phyloP scores from a whole-genome alignment of 2,797 vertebrate genomes.

The Myotis planiceps region DNA sequence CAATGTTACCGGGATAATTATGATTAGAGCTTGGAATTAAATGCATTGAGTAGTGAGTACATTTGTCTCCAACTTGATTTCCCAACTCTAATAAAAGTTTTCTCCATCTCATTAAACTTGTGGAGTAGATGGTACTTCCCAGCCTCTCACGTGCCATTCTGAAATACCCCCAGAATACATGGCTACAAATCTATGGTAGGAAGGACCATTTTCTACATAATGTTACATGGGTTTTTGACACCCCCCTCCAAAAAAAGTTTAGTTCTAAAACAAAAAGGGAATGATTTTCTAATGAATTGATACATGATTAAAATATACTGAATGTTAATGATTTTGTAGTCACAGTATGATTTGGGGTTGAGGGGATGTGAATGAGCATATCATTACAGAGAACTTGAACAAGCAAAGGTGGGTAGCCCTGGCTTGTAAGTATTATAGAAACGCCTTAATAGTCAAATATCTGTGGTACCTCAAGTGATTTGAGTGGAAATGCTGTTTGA shows the following conservation, averaged over 20 bases:
- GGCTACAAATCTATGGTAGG: neutral
- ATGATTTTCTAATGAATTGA: constrained; percentile 50
- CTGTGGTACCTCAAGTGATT: neutral
- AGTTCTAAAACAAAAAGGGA: neutral
- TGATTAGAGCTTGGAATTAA: neutral
- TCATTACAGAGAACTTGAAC: neutral
- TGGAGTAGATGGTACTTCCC: neutral
- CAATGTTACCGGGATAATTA: neutral
- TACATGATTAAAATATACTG: constrained; percentile 1
- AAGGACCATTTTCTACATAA: constrained; percentile 51
- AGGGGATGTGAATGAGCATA: neutral
- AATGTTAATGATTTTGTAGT: constrained; percentile 5
- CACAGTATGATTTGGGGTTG: neutral
- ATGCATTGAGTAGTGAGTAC: neutral
- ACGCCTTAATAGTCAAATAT: neutral
- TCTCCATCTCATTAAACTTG: neutral
- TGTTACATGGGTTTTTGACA: neutral
- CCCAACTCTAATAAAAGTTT: constrained; percentile 29
- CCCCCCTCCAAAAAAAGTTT: neutral
- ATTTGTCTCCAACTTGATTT: constrained; percentile 29
- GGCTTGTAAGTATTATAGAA: neutral
- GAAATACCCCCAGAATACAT: neutral
- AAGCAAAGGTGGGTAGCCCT: neutral
- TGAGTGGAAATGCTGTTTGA: neutral
- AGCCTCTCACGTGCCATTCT: neutral